Base-by-base conservation (phyloP, 1,140 invertebrate species). In the Gryllus bimaculatus region DNA sequence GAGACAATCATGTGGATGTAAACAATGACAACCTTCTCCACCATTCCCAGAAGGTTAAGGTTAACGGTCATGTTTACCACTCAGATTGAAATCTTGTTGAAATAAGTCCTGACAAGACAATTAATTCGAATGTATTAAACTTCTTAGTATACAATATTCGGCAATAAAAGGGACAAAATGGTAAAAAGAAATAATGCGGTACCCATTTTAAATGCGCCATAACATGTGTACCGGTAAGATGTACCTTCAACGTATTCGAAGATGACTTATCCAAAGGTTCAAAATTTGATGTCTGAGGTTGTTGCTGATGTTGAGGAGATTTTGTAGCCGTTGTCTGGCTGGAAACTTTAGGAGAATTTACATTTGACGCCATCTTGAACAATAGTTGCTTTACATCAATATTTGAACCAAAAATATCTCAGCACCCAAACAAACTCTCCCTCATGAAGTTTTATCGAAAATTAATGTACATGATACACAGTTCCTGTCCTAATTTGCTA, bases 221-320 rank as follows among this genome's bases (percentile, higher is more conserved):
- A 39, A 39, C 26, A 39, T 39, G 26, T 39, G 26, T 39, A 39
- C 26, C 26, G 10, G 54, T 13, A 48, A 4, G 7, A 74, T 66
- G 18, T 84, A 86, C 86, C 84, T 87, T 87, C 8, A 87, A 80
- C 13, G 86, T 87, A 79, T 87, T 87, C n/a, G 84, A 86, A 21
- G 85, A 84, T 77, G 85, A 84, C 78, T 86, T 87, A 78, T 87
- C 86, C 49, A 86, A 80, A 8, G 84, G 83, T 75, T 87, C 86
- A 81, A 86, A 85, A 77, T 86, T 86, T 76, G 85, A 86, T 7
- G 83, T 47, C 74, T 85, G 84, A 78, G 84, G 84, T 66, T 83
- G 81, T 47, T 82, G 81, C 47, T 81, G 81, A 77, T 82, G 83
- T 76, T 84, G 78, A 78, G 81, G 74, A 15, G 81, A 81, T 81